Percentiles rank a stretch among this genome's conserved stretches.
Conservation (phyloP, 2,113 vertebrate species). For the Lasiurus cinereus region DNA sequence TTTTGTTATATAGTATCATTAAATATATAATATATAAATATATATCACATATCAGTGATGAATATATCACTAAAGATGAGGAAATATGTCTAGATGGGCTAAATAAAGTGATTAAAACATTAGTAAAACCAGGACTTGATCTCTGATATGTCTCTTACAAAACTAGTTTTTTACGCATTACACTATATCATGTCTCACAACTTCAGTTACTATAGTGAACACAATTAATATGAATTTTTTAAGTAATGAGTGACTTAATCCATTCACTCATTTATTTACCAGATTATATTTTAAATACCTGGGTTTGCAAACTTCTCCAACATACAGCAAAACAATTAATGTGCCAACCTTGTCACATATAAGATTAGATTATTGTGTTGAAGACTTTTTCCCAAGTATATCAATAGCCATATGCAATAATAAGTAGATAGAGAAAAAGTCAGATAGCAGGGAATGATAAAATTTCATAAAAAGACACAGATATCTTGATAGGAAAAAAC, state of each 20-base stretch:
- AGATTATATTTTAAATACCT: background rate
- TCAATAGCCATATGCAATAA: background rate
- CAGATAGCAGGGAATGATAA: background rate
- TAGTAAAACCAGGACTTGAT: background rate
- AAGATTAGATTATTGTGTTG: background rate
- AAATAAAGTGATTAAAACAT: background rate
- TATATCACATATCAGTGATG: no score
- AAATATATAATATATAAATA: background rate
- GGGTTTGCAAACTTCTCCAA: background rate
- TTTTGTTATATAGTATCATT: no score
- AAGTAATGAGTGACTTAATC: conserved; percentile 22
- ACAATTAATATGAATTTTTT: background rate
- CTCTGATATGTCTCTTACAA: background rate
- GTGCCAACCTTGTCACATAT: background rate
- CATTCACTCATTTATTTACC: background rate
- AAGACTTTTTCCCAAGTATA: background rate
- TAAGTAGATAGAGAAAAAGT: background rate
- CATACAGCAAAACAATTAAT: background rate
- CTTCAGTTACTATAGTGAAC: background rate
- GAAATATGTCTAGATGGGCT: background rate
- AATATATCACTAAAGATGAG: background rate
- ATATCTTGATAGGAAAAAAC: background rate
- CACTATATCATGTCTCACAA: background rate
- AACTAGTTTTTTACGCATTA: background rate
- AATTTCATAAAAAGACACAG: background rate